Evolutionary conservation across 2,797 vertebrate genomes (phyloP).

Genomic region (Neostethus bicornis): DNA sequence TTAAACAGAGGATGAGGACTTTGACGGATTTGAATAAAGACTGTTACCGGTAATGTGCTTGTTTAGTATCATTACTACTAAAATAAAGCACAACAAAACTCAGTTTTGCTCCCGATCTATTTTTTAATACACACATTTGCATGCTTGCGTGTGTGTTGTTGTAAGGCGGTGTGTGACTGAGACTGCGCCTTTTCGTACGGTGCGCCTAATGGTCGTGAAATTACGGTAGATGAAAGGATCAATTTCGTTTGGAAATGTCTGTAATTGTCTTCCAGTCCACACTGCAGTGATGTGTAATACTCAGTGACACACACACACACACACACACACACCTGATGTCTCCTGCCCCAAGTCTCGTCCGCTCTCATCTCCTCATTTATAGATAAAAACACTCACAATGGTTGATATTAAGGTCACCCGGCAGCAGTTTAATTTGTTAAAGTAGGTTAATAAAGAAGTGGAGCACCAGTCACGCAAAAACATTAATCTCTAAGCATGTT

Average conservation of each 20-base stretch:
- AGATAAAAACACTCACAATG: constrained; percentile 17
- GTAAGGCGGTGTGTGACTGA: no score
- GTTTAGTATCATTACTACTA: no score
- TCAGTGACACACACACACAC: neutral
- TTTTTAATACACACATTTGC: no score
- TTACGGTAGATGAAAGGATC: no score
- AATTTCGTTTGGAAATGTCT: neutral
- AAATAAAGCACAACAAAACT: no score
- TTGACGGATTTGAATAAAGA: no score
- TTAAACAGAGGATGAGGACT: no score
- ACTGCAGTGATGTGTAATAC: neutral
- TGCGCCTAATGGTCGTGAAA: no score
- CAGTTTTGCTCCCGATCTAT: no score
- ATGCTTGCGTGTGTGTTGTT: no score
- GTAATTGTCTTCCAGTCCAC: neutral
- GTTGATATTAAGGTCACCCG: constrained; percentile 51
- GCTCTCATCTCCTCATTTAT: constrained; percentile 10
- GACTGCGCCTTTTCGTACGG: no score
- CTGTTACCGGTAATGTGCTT: no score
- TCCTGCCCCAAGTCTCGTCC: constrained; percentile 8
- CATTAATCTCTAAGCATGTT: constrained; percentile 40
- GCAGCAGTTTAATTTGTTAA: constrained; percentile 43
- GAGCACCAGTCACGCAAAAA: constrained; percentile 20
- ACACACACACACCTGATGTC: neutral
- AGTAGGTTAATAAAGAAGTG: constrained; percentile 51